Base-by-base conservation (phyloP, 2,888 invertebrate genomes). In the Bruchidius siliquastri region DNA sequence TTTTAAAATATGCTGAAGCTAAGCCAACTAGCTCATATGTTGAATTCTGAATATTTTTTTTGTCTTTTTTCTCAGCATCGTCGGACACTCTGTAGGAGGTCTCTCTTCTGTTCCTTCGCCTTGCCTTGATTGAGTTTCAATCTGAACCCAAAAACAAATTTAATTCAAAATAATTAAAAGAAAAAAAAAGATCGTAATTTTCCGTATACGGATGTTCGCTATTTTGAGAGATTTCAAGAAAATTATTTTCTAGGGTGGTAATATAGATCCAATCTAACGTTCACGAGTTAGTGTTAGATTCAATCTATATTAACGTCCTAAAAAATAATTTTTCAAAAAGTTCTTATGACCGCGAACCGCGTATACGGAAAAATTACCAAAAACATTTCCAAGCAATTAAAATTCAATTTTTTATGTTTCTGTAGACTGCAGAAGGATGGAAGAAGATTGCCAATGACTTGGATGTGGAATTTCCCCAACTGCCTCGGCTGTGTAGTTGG, bases 401-500 rank as follows among this genome's bases (percentile, higher is more conserved):
- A 6, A 6, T 20, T 67, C n/a, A 20, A 20, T 67, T 67, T 71
- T 68, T 70, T 73, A 18, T 73, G 73, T 21, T 71, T 30, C 73
- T 70, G 20, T 72, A 49, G 21, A 72, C 10, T 20, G 21, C 20
- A 21, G 71, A 74, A 2, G 72, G 70, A 68, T 74, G 74, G 72
- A 30, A 32, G 49, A 0, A 68, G 20, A 21, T 72, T n/a, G 71
- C 72, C 0, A 22, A 72, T 13, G 72, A 73, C 0, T 75, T 75
- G 69, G 68, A 70, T 22, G 20, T 75, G 75, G 73, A 72, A 75
- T 20, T 83, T 84, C 75, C 83, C 82, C 20, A 79, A 83, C 74
- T 80, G 79, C 72, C 21, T 82, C n/a, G 83, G 81, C 30, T 80
- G 83, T 4, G 78, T 82, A 21, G 83, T 83, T 73, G 84, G 84